phyloP scores from a whole-genome alignment of 1,140 invertebrate genomes.

The Drosophila cardini region DNA sequence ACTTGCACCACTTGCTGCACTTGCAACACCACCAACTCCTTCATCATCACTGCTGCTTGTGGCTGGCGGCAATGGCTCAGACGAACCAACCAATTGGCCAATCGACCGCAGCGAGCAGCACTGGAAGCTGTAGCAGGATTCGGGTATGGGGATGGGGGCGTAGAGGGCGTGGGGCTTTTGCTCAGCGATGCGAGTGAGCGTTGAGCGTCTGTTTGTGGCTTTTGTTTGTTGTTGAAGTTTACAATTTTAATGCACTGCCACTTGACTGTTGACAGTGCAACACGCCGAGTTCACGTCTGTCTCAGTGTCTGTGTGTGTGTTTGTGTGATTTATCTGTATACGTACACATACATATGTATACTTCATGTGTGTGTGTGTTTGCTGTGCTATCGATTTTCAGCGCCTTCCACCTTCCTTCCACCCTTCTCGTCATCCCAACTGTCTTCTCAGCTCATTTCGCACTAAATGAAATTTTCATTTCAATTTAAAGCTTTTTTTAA shows the following conservation, averaged over 20 bases:
- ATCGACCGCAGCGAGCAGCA: slow-evolving; percentile 21
- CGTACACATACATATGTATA: background rate
- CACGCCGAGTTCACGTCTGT: slow-evolving; percentile 36
- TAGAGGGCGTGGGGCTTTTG: background rate
- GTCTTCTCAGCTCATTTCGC: slow-evolving; percentile 60
- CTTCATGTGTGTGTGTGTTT: slow-evolving; percentile 29
- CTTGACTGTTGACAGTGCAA: slow-evolving; percentile 81
- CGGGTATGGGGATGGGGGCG: background rate
- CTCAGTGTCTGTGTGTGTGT: slow-evolving; percentile 7
- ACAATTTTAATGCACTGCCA: slow-evolving; percentile 83
- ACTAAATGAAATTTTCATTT: slow-evolving; percentile 69
- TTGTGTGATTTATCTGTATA: slow-evolving; percentile 19
- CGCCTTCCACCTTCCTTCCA: slow-evolving; percentile 55
- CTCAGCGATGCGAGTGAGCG: slow-evolving; percentile 20
- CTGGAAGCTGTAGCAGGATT: background rate
- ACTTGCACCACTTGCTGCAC: slow-evolving; percentile 8
- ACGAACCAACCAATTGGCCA: slow-evolving; percentile 36
- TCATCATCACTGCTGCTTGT: slow-evolving; percentile 32
- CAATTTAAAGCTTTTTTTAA: slow-evolving; percentile 58
- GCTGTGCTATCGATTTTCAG: slow-evolving; percentile 75
- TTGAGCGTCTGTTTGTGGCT: slow-evolving; percentile 75
- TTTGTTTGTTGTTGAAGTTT: slow-evolving; percentile 82
- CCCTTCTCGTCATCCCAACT: slow-evolving; percentile 31
- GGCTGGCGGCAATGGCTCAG: slow-evolving; percentile 22
- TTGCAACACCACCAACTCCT: background rate